Base-by-base conservation (phyloP, 2,888 invertebrate species). In the Drosophila neoperkinsi region DNA sequence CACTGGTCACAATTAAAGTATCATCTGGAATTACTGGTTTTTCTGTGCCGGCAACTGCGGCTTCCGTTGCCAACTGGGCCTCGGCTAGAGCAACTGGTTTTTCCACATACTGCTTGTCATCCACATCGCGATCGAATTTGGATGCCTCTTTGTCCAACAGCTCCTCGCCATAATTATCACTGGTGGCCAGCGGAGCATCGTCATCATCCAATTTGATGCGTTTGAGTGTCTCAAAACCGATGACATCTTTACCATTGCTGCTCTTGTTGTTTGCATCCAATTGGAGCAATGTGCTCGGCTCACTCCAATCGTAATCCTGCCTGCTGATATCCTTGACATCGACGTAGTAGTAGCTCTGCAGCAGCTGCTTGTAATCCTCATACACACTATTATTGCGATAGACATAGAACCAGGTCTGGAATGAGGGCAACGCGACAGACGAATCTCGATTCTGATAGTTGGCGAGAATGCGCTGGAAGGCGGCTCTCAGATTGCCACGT, bases 321-420 rank as follows among this genome's bases (percentile, higher is more conserved):
- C 89, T 81, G 36, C 81, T 91, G 6, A 93, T 92, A 51, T 93
- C 95, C 79, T 94, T 94, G 0, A 96, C 95, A 43, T 95, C 95
- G 55, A 95, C 95, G 51, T 94, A 92, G 77, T 96, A 96, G 82
- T 94, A 94, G 57, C 95, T 94, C 90, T 94, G 94, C 4, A 96
- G 89, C 55, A 95, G 92, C 77, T 94, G 93, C 79, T 95, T 95
- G 87, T 95, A 96, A 33, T 94, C 94, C 49, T 95, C 94, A 70
- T 94, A 94, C 4, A 95, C 95, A 0, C 95, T 95, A 84, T 95
- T 94, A 82, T 96, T 96, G 83, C 95, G 95, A 91, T 96, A 96
- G 9, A 96, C 94, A 81, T 96, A 96, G 84, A 96, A 94, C 94
- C 95, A 96, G 82, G 95, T 95, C 88, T 95, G 95, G 76, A 96